These are phyloP conservation scores for Drosophila sturtevanti DNA, from an alignment of 1,140 invertebrate species.

Conservation along the genomic window DNA sequence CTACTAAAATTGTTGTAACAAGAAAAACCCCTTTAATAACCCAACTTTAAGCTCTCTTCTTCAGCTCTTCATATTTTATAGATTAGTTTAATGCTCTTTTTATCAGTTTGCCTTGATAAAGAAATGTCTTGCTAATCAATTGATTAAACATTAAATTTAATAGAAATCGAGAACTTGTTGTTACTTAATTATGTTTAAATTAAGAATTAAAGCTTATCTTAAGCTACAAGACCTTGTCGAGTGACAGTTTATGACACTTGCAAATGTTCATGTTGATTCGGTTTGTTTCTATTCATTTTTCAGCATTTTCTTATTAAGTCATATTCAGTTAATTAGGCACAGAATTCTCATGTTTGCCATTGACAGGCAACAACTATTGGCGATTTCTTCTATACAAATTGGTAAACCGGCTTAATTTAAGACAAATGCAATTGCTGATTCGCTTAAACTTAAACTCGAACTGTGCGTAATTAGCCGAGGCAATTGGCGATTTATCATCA, in stretches of 20 bases:
- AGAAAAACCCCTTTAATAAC: too few relatives aligned
- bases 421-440: conserved; percentile 54
- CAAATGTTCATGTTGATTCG: background rate
- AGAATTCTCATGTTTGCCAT: conserved; percentile 56
- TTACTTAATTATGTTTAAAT: too few relatives aligned
- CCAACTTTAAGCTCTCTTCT: too few relatives aligned
- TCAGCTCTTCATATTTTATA: too few relatives aligned
- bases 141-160: background rate
- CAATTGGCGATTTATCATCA: conserved; percentile 50
- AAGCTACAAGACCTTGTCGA: background rate
- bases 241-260: background rate
- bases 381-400: conserved; percentile 4
- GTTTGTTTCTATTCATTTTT: background rate
- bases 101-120: too few relatives aligned
- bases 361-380: conserved; percentile 50
- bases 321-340: conserved; percentile 47
- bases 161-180: background rate
- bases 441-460: conserved; percentile 41
- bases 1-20: too few relatives aligned
- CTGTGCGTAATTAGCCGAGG: conserved; percentile 48
- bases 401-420: conserved; percentile 23
- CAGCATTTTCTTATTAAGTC: background rate
- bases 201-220: background rate
- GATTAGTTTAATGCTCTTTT: too few relatives aligned
- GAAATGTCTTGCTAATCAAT: too few relatives aligned